A percentile compares a stretch with the other conserved stretches of the same genome.
Evolutionary conservation across 2,797 vertebrate species (phyloP).

Genomic region (Melanotaenia parkinsoni): DNA sequence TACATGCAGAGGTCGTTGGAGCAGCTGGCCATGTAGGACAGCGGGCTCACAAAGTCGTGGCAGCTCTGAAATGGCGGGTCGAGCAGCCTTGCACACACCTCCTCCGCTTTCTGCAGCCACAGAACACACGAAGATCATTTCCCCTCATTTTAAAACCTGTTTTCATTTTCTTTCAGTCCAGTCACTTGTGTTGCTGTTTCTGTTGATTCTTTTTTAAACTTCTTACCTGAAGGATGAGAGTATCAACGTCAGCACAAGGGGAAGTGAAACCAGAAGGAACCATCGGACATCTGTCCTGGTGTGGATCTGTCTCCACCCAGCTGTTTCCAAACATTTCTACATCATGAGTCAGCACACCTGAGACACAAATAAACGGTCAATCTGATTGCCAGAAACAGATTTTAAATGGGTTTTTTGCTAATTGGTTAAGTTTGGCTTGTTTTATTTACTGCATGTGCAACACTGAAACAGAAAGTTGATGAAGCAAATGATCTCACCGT

Average conservation of each 20-base stretch:
- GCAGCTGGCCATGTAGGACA: slow-evolving; percentile 94
- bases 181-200: background rate
- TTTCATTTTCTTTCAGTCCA: background rate
- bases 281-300: slow-evolving; percentile 66
- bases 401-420: too few species aligned
- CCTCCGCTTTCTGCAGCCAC: slow-evolving; percentile 84
- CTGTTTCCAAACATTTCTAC: slow-evolving; percentile 92
- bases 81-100: slow-evolving; percentile 85
- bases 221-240: slow-evolving; percentile 82
- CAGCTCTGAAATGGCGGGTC: slow-evolving; percentile 89
- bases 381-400: background rate
- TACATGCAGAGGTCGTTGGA: slow-evolving; percentile 95
- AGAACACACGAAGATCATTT: slow-evolving; percentile 15
- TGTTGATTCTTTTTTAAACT: background rate
- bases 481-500: slow-evolving; percentile 78
- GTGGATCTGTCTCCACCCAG: slow-evolving; percentile 88
- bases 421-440: too few species aligned
- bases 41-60: slow-evolving; percentile 93
- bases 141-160: background rate
- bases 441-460: background rate
- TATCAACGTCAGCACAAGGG: slow-evolving; percentile 85
- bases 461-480: background rate
- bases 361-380: background rate
- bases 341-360: slow-evolving; percentile 90
- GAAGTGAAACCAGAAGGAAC: slow-evolving; percentile 82